These are phyloP conservation scores for Zalophus californianus DNA, from an alignment of 2,797 vertebrate species.

Conservation along the genomic window DNA sequence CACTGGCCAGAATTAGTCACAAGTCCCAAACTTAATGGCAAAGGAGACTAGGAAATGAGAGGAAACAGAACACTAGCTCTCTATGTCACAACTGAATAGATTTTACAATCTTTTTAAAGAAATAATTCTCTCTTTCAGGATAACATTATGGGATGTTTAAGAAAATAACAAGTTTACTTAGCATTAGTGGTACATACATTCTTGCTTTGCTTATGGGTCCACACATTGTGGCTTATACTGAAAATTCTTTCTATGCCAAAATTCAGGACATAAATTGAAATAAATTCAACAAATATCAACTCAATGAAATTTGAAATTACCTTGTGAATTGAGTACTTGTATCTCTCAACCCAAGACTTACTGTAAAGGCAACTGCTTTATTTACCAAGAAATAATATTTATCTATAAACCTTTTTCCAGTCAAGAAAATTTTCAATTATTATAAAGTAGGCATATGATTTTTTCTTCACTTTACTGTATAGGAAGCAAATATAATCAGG, in stretches of 20 bases:
- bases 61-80: not conserved
- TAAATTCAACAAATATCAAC: conserved; percentile 6
- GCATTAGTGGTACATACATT: not conserved
- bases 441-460: not conserved
- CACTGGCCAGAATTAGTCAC: not conserved
- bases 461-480: conserved; percentile 38
- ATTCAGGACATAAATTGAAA: conserved; percentile 18
- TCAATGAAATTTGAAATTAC: conserved; percentile 31
- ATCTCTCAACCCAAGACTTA: not conserved
- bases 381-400: conserved; percentile 38
- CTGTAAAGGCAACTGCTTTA: not conserved
- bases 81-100: not conserved
- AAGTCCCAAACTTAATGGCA: not conserved
- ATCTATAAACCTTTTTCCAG: not conserved
- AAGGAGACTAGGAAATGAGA: not conserved
- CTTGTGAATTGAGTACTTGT: not conserved
- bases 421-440: conserved; percentile 9
- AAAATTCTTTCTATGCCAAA: conserved; percentile 25
- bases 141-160: not conserved
- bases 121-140: not conserved
- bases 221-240: not conserved
- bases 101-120: not conserved
- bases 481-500: conserved; percentile 20
- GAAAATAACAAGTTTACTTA: not conserved
- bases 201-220: not conserved